Base-by-base conservation (phyloP, 64 coral and sea anemone species). In the Trachythela sp. region DNA sequence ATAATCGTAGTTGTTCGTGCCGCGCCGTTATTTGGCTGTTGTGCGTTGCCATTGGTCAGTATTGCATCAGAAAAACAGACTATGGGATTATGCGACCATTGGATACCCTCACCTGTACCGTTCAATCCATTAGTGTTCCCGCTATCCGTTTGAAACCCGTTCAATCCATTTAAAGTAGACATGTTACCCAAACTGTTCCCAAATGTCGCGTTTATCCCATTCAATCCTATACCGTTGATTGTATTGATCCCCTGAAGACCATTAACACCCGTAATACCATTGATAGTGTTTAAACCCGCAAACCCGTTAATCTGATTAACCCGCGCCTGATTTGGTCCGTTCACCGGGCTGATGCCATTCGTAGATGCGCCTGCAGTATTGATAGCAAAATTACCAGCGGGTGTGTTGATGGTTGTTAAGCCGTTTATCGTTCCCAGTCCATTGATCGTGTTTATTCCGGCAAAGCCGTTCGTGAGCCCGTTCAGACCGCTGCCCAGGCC, bases 281-380 rank as follows among this genome's bases (percentile, higher is more conserved):
- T 99, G 36, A 92, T 91, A 4, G 88, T 87, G 18, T 89, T 95
- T 64, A 99, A 91, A 8, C 96, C 91, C 84, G 94, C 41, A 94
- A 87, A 56, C 86, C 92, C 85, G 91, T 94, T 84, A 89, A 99
- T 58, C 88, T 95, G 71, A 95, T 85, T 36, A 89, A 95, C 39
- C 93, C 92, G 4, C 92, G 60, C 7, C 91, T 91, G 87, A 93
- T 94, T 29, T 95, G 75, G 37, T 20, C 75, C 75, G 34, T 80
- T 80, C 75, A 80, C 75, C 30, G 31, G 75, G 33, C 75, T 39
- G 9, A 80, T 39, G 15, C 37, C 37, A 39, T 35, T 80, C 20
- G 31, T 35, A 35, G 14, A 34, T 37, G 31, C 32, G 75, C 75
- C 75, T 1, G 75, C 75, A 17, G 75, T 80, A 80, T 80, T 80